Evolutionary conservation across 1,140 invertebrate genomes (phyloP).

Genomic region (Drosophila takahashii): DNA sequence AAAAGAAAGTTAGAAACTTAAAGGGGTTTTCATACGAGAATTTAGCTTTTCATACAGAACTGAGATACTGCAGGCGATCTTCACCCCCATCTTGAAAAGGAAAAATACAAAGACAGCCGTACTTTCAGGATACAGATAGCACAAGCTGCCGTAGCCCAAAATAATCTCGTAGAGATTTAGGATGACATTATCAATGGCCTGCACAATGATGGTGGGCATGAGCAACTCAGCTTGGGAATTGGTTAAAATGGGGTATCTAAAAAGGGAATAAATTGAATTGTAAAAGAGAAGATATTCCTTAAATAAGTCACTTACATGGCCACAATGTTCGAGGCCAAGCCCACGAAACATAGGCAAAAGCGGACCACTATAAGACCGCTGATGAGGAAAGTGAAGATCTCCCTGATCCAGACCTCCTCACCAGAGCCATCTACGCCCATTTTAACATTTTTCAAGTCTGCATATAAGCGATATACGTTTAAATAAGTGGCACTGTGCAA

Average conservation of each 20-base stretch:
- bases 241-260: constrained; percentile 71
- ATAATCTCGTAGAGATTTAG: constrained; percentile 62
- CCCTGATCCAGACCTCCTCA: constrained; percentile 52
- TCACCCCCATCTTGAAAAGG: constrained; percentile 48
- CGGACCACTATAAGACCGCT: constrained; percentile 48
- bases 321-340: constrained; percentile 61
- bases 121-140: constrained; percentile 53
- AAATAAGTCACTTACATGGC: constrained; percentile 61
- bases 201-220: constrained; percentile 65
- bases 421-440: constrained; percentile 26
- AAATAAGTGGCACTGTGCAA: constrained; percentile 60
- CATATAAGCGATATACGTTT: constrained; percentile 58
- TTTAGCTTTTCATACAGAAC: constrained; percentile 43
- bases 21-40: background rate
- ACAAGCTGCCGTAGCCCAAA: constrained; percentile 56
- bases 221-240: constrained; percentile 66
- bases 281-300: background rate
- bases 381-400: constrained; percentile 54
- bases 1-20: background rate
- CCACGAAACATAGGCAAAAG: constrained; percentile 62
- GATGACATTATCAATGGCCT: constrained; percentile 62
- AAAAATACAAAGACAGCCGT: constrained; percentile 62
- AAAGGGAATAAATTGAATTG: background rate
- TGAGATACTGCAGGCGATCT: constrained; percentile 46
- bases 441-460: constrained; percentile 52